Evolutionary conservation across 2,888 invertebrate species (phyloP), one percentile per base, ranked within the genome.

Genomic region (Cryptophagus acutangulus): DNA sequence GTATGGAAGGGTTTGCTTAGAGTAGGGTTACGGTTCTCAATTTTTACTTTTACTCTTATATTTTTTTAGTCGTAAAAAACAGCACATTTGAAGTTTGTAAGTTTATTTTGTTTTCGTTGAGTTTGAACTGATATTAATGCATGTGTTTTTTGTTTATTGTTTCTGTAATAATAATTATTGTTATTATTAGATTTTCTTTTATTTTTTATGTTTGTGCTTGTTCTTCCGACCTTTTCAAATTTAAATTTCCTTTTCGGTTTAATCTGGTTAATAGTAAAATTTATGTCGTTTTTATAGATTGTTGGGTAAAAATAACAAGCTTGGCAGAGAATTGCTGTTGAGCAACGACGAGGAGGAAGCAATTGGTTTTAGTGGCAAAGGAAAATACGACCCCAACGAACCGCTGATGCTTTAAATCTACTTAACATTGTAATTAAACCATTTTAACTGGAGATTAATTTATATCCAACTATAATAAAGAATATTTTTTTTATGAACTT

Each of bases 221-320:
- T 58, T 47, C 50, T 38, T 45, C 49, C 51, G 35, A 26, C 26
- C 26, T 12, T n/a, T 26, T 26, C n/a, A 26, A 26, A 26, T 26
- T 26, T 26, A 26, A n/a, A 6, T 26, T 26, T 26, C n/a, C 12
- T 26, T 13, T 4, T 4, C 9, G 9, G 3, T 26, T 26, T 26
- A 26, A 26, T 20, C 10, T 12, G 3, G 12, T 26, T n/a, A 6
- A 6, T 26, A 12, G 12, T 26, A n/a, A n/a, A 26, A 26, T 6
- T n/a, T 26, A 26, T 26, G n/a, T 26, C 3, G 26, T 41, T 44
- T 15, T 45, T 63, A 2, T 62, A 73, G 73, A 52, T 61, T 72
- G 39, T 66, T 72, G 51, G 67, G 68, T 36, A 64, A 66, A 51
- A 60, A 65, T 24, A 72, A 67, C 49, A 61, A 63, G 25, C 68